Conservation (phyloP, 2,113 vertebrate species). For the Nematolebias whitei region DNA sequence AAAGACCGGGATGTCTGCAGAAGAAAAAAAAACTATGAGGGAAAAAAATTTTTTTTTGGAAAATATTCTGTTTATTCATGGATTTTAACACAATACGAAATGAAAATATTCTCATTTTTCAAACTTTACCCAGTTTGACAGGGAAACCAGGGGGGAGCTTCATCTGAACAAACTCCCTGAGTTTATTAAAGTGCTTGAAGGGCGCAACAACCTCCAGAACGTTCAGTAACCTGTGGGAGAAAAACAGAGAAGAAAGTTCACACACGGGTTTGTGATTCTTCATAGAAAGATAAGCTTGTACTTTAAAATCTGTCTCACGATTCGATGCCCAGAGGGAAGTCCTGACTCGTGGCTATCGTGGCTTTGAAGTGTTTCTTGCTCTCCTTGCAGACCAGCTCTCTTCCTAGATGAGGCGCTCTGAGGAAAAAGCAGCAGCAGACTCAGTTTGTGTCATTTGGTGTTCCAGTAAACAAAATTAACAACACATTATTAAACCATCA, state of each 20-base stretch:
- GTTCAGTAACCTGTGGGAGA: slow-evolving; percentile 90
- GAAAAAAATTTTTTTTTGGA: not conserved
- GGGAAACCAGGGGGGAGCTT: slow-evolving; percentile 99
- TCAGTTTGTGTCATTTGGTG: not conserved
- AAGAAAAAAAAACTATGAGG: not conserved
- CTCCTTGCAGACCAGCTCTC: slow-evolving; percentile 97
- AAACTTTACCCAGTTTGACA: slow-evolving; percentile 90
- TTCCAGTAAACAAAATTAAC: too few species aligned
- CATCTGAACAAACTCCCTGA: slow-evolving; percentile 99
- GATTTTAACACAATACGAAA: not conserved
- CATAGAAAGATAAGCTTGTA: not conserved
- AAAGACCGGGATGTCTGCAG: slow-evolving; percentile 94
- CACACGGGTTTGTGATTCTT: too few species aligned
- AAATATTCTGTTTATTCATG: not conserved
- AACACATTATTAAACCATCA: too few species aligned
- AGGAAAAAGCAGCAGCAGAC: not conserved
- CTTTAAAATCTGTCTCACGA: slow-evolving; percentile 90
- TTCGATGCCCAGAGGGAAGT: slow-evolving; percentile 95
- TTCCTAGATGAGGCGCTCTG: slow-evolving; percentile 95
- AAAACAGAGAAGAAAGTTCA: too few species aligned
- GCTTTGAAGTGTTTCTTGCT: slow-evolving; percentile 99
- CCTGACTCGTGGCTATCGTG: slow-evolving; percentile 98
- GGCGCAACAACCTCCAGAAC: slow-evolving; percentile 98
- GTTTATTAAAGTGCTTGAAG: slow-evolving; percentile 99
- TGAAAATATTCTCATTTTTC: not conserved